phyloP scores from a whole-genome alignment of 2,113 vertebrate species.

The Barnardius zonarius region DNA sequence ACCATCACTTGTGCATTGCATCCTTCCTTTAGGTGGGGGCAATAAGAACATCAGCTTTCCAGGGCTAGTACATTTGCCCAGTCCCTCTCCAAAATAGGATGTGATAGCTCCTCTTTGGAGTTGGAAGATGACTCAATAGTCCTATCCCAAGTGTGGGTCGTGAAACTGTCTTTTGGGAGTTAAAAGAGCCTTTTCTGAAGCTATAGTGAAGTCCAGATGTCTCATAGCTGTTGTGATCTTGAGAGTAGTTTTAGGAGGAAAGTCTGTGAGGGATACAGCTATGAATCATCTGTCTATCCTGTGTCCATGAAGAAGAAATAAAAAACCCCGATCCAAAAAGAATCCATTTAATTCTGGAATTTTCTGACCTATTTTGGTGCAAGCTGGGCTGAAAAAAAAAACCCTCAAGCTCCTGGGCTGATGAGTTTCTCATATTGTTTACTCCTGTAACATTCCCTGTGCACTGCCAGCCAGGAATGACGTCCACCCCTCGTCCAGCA shows the following conservation, averaged over 20 bases:
- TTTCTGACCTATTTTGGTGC: constrained; percentile 20
- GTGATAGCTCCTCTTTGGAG: neutral
- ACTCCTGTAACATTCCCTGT: constrained; percentile 27
- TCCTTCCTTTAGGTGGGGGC: neutral
- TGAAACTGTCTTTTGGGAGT: neutral
- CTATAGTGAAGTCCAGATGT: neutral
- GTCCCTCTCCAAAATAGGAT: neutral
- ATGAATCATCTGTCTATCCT: neutral
- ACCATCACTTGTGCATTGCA: neutral
- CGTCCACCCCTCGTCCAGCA: constrained; percentile 45
- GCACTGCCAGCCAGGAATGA: constrained; percentile 58
- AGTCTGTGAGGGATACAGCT: neutral
- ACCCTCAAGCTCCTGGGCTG: neutral
- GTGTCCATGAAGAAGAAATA: neutral
- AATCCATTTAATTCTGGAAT: constrained; percentile 32
- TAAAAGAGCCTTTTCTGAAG: neutral
- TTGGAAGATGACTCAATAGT: neutral
- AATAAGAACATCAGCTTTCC: neutral
- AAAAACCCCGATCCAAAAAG: neutral
- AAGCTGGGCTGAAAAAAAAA: neutral
- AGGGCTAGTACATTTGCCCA: neutral
- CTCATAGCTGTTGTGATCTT: neutral
- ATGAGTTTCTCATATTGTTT: constrained; percentile 68
- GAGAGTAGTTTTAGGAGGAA: neutral
- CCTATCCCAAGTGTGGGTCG: neutral